These are phyloP conservation scores for Lepas anatifera DNA, from an alignment of 2,888 invertebrate genomes.

Conservation along the genomic window DNA sequence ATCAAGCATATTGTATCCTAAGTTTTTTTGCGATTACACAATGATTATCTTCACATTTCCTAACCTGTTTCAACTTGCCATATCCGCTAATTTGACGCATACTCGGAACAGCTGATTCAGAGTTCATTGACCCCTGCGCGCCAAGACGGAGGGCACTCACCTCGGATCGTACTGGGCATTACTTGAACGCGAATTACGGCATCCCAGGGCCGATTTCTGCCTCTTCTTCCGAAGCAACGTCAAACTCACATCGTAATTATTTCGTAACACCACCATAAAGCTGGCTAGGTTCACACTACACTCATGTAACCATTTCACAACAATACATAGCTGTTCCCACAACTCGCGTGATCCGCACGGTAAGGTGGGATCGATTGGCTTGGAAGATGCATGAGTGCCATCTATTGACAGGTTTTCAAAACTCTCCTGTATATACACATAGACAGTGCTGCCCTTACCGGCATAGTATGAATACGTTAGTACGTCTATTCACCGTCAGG, in stretches of 20 bases:
- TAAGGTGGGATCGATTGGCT: background rate
- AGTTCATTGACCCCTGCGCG: background rate
- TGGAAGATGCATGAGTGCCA: background rate
- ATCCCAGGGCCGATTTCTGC: background rate
- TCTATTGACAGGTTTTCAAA: too few relatives aligned
- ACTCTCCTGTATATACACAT: too few relatives aligned
- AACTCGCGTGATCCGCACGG: background rate
- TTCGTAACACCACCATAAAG: background rate
- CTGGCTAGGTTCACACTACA: background rate
- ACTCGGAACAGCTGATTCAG: constrained; percentile 9
- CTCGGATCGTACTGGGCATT: constrained; percentile 7
- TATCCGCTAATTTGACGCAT: too few relatives aligned
- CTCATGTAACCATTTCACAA: background rate
- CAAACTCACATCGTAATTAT: background rate
- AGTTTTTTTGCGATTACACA: too few relatives aligned
- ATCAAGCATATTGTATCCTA: too few relatives aligned
- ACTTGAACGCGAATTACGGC: background rate
- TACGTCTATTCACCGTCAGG: too few relatives aligned
- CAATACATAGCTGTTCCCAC: background rate
- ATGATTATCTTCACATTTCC: too few relatives aligned
- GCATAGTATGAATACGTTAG: too few relatives aligned
- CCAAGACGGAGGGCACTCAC: background rate
- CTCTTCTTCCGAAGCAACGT: background rate
- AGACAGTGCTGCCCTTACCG: too few relatives aligned
- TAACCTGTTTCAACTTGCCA: too few relatives aligned